Conservation (phyloP, 2,113 vertebrate species). For the Vanacampus margaritifer region DNA sequence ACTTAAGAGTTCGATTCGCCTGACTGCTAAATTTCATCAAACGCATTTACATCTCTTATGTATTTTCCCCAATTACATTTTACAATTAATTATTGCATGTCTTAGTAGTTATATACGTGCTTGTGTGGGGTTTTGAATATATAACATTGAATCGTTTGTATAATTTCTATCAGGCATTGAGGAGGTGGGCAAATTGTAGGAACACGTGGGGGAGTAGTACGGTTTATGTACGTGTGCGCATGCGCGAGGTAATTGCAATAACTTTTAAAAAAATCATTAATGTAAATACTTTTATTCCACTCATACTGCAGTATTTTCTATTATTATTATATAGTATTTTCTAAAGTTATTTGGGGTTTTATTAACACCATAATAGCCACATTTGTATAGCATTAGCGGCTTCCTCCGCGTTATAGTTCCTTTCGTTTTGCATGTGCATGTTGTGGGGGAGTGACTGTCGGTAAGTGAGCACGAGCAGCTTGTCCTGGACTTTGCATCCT, state of each 20-base stretch:
- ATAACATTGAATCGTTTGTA: neutral
- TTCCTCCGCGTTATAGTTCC: neutral
- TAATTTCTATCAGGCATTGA: neutral
- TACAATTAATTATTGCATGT: too few species aligned
- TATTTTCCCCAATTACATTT: neutral
- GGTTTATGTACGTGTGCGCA: neutral
- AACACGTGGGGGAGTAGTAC: neutral
- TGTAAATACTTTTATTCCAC: neutral
- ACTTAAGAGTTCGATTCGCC: neutral
- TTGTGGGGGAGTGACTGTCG: conserved; percentile 10
- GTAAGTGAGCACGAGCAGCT: neutral
- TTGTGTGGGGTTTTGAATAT: neutral
- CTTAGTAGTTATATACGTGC: neutral
- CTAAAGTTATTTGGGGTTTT: neutral
- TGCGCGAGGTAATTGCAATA: neutral
- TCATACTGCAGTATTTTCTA: neutral
- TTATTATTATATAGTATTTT: too few species aligned
- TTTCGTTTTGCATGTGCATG: neutral
- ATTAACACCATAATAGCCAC: neutral
- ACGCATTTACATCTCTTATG: neutral
- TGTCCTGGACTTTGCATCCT: conserved; percentile 33
- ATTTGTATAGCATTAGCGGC: neutral
- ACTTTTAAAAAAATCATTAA: neutral
- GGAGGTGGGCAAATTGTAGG: neutral
- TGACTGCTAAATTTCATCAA: neutral